Conservation (phyloP, 2,888 invertebrate genomes). For the Nephrotoma appendiculata region DNA sequence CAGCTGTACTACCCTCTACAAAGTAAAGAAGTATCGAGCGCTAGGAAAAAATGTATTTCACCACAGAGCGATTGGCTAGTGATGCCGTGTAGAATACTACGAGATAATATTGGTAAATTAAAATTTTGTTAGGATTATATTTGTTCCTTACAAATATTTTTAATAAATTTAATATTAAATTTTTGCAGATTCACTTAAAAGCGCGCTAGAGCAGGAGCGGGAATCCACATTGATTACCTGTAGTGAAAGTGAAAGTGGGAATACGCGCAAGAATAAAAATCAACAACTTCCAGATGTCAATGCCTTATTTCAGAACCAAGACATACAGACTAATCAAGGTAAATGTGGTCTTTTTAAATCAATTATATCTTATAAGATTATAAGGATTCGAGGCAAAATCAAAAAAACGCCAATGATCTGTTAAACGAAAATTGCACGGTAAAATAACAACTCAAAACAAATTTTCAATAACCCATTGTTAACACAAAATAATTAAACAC, state of each 20-base stretch:
- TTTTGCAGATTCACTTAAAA: neutral
- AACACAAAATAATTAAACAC: too few relatives aligned
- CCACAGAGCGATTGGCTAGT: neutral
- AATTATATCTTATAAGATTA: too few relatives aligned
- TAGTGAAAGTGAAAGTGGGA: neutral
- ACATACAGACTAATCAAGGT: too few relatives aligned
- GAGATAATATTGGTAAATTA: neutral
- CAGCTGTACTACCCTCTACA: neutral
- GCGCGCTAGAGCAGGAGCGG: neutral
- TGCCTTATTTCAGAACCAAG: neutral
- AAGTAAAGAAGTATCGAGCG: neutral
- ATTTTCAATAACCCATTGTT: too few relatives aligned
- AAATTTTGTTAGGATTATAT: neutral
- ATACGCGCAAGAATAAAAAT: neutral
- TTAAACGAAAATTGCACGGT: too few relatives aligned
- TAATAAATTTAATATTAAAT: neutral
- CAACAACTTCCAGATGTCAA: neutral
- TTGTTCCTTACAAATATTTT: neutral
- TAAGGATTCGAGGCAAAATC: too few relatives aligned
- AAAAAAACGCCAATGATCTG: too few relatives aligned
- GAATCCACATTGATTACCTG: neutral
- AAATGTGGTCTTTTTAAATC: too few relatives aligned
- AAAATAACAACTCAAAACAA: too few relatives aligned
- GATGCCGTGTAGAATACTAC: neutral
- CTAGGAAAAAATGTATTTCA: neutral